These are phyloP conservation scores for Frieseomelitta varia DNA, from an alignment of 1,140 invertebrate species.

Conservation along the genomic window DNA sequence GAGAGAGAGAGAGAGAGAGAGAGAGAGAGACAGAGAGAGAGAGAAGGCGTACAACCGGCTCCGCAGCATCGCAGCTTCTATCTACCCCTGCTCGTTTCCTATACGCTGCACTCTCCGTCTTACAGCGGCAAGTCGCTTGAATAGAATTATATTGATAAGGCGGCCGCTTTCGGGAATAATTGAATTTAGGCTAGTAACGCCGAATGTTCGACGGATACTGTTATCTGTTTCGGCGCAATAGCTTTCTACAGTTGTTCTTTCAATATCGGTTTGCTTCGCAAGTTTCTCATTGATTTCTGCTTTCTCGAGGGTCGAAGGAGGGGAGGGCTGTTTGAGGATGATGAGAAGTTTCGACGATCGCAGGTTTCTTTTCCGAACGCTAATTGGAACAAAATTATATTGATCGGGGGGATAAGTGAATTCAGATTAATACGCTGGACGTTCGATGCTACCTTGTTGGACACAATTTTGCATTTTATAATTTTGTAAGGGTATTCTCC, in stretches of 20 bases:
- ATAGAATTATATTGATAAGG: conserved; percentile 52
- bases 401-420: too few relatives aligned
- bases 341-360: background rate
- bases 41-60: conserved; percentile 5
- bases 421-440: too few relatives aligned
- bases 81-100: conserved; percentile 24
- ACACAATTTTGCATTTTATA: background rate
- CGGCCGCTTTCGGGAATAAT: conserved; percentile 32
- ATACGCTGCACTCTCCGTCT: conserved; percentile 10
- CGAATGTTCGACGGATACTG: background rate
- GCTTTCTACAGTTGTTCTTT: background rate
- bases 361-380: background rate
- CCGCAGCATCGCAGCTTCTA: background rate
- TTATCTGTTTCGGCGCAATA: background rate
- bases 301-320: background rate
- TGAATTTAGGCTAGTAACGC: background rate
- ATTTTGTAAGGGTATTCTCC: too few relatives aligned
- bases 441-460: too few relatives aligned
- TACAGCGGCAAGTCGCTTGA: background rate
- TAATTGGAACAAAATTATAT: background rate
- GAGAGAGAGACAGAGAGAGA: too few relatives aligned
- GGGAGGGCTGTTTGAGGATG: background rate
- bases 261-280: too few relatives aligned
- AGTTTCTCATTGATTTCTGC: background rate
- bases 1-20: too few relatives aligned